phyloP scores from a whole-genome alignment of 2,797 vertebrate genomes.

The Phylloscopus collybita region DNA sequence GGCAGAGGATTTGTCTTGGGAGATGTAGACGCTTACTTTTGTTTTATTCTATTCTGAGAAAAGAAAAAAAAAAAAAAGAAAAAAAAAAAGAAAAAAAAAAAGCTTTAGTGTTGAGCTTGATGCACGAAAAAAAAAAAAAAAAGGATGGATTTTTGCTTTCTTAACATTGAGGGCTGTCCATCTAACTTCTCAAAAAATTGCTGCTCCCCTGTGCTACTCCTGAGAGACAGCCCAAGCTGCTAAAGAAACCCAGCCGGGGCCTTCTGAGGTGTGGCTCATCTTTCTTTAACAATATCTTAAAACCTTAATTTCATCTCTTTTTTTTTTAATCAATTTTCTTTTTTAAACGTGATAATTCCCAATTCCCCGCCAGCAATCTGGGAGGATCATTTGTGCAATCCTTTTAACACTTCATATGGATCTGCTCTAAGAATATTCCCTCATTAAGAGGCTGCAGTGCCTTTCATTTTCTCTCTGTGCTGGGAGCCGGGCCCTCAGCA shows the following conservation, averaged over 20 bases:
- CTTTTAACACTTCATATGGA: background rate
- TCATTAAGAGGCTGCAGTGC: background rate
- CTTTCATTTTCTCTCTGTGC: background rate
- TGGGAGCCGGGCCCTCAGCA: background rate
- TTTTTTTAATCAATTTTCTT: background rate
- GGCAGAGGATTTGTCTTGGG: background rate
- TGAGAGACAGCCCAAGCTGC: background rate
- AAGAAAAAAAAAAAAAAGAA: too few species aligned
- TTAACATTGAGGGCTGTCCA: rapidly evolving
- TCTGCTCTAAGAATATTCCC: background rate
- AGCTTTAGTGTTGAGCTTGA: rapidly evolving
- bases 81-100: too few species aligned
- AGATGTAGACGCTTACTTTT: background rate
- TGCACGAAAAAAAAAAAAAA: background rate
- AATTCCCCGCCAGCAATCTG: background rate
- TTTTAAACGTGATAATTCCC: background rate
- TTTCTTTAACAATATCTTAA: background rate
- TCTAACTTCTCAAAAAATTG: background rate
- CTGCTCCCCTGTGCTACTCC: background rate
- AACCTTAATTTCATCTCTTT: background rate
- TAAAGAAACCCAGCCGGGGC: background rate
- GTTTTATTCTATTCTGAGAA: background rate
- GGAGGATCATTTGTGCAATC: background rate
- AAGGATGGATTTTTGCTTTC: background rate
- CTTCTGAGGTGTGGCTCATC: background rate